These are phyloP conservation scores for Pinna nobilis DNA, from an alignment of 1,140 invertebrate genomes.

Conservation along the genomic window DNA sequence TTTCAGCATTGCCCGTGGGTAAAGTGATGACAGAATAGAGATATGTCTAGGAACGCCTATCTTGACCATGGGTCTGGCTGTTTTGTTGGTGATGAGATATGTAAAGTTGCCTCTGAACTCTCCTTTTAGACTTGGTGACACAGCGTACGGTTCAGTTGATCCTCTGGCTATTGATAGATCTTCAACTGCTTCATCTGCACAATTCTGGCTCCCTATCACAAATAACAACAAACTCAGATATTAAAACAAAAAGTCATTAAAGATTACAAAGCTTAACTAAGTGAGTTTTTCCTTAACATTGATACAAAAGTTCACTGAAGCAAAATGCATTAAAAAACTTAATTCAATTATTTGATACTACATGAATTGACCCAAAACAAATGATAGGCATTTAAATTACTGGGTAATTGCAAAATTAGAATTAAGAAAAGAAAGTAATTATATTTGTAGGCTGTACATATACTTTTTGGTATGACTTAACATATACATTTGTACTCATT, in stretches of 20 bases:
- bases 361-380: too few relatives aligned
- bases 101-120: constrained; percentile 41
- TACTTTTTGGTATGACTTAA: not conserved
- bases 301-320: too few relatives aligned
- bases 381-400: too few relatives aligned
- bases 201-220: constrained; percentile 44
- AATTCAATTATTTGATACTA: too few relatives aligned
- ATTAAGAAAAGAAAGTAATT: not conserved
- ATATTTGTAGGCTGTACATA: not conserved
- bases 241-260: too few relatives aligned
- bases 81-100: constrained; percentile 44
- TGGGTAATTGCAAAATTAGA: too few relatives aligned
- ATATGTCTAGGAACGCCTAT: constrained; percentile 33
- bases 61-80: constrained; percentile 34
- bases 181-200: constrained; percentile 49
- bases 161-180: constrained; percentile 44
- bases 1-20: constrained; percentile 37
- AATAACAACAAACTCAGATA: constrained; percentile 2
- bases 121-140: constrained; percentile 39
- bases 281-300: too few relatives aligned
- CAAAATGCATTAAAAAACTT: too few relatives aligned
- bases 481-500: too few relatives aligned
- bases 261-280: too few relatives aligned
- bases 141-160: constrained; percentile 48
- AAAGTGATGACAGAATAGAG: constrained; percentile 49